These are phyloP conservation scores for Enhydra lutris DNA, from an alignment of 2,113 vertebrate species.

Conservation along the genomic window DNA sequence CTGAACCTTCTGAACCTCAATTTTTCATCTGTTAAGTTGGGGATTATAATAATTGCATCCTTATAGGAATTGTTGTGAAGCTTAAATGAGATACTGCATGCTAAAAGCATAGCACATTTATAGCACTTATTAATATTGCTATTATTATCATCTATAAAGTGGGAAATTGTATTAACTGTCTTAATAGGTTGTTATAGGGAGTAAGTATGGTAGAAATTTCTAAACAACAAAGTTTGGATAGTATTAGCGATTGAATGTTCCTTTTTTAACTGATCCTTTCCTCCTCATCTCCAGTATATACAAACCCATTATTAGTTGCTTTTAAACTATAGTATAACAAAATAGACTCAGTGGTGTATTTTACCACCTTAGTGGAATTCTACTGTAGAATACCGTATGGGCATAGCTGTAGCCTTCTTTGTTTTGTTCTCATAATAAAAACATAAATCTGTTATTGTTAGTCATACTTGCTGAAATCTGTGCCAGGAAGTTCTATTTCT, in stretches of 20 bases:
- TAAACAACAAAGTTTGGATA: background rate
- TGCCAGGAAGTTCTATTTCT: background rate
- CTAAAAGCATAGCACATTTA: background rate
- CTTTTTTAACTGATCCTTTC: background rate
- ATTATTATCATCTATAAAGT: background rate
- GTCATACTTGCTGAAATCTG: background rate
- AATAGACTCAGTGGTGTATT: background rate
- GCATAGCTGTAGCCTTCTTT: background rate
- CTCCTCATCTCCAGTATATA: background rate
- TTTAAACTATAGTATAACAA: background rate
- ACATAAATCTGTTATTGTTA: background rate
- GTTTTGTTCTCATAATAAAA: background rate
- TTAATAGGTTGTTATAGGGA: background rate
- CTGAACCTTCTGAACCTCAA: background rate
- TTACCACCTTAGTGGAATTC: background rate
- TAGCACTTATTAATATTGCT: background rate
- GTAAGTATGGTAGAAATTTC: background rate
- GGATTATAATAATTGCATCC: background rate
- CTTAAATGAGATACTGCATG: background rate
- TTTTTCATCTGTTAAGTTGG: background rate
- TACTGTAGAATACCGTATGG: background rate
- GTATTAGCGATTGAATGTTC: background rate
- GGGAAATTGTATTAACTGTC: background rate
- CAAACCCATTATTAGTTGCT: background rate
- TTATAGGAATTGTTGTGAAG: background rate